These are phyloP conservation scores for Epizoanthus rinbou DNA, from an alignment of 92 coral and sea anemone genomes.

Conservation along the genomic window DNA sequence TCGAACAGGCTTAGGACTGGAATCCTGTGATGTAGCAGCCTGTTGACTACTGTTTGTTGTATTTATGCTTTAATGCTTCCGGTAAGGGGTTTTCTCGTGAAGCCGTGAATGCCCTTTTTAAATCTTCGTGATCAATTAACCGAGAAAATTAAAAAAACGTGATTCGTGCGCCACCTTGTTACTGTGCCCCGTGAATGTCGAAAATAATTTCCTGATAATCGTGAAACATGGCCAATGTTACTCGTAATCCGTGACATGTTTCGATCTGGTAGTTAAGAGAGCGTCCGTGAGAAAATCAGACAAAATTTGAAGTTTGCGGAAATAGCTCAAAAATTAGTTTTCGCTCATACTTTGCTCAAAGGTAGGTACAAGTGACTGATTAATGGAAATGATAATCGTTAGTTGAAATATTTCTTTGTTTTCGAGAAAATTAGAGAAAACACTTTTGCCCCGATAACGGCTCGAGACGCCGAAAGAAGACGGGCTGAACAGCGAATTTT, in stretches of 20 bases:
- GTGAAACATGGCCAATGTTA: neutral
- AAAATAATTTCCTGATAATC: neutral
- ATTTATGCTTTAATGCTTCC: conserved; percentile 11
- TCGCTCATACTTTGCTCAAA: conserved; percentile 3
- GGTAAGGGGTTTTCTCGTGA: conserved; percentile 4
- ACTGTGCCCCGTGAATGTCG: conserved; percentile 11
- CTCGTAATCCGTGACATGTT: conserved; percentile 5
- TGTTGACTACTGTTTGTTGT: conserved; percentile 8
- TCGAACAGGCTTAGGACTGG: no score
- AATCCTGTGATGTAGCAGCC: no score
- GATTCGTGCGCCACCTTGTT: no score
- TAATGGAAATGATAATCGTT: conserved; percentile 5
- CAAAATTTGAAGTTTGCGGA: neutral
- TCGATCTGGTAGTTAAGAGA: neutral
- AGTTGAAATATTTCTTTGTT: neutral
- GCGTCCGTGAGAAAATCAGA: neutral
- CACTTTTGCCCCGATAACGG: neutral
- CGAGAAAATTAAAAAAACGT: no score
- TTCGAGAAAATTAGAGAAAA: conserved; percentile 4
- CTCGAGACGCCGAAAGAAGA: neutral
- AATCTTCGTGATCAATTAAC: no score
- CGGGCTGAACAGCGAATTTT: neutral
- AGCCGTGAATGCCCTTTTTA: conserved; percentile 2
- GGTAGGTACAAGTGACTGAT: neutral
- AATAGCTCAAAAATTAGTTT: neutral